Evolutionary conservation across 2,888 invertebrate genomes (phyloP), one percentile per base, ranked within the genome.

Genomic region (Chrysolina haemoptera): DNA sequence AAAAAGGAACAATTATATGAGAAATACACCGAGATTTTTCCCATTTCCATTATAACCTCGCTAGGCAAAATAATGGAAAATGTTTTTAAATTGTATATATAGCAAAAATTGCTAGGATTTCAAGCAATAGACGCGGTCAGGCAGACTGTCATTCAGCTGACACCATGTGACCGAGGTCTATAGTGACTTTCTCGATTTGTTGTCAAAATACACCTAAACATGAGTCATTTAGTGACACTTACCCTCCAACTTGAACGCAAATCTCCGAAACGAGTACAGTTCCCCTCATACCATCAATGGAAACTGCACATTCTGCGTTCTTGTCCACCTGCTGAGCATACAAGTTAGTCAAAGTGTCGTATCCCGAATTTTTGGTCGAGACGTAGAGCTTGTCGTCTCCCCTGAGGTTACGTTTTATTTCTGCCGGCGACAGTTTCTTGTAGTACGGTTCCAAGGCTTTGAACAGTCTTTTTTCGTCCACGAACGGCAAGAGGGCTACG

Each of bases 401-500:
- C 76, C 94, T 91, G 70, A 94, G 90, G 89, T 99, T 99, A 69
- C 99, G 92, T 78, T 91, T 91, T 92, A 94, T 92, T 89, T 99
- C 99, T 68, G 94, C 97, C 11, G 92, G 90, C 0, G 97, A 94
- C 48, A 99, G 89, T 70, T 92, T 89, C 0, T 90, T 89, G 84
- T 99, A 98, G 80, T 94, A 96, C 0, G 94, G 92, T 82, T 92
- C 91, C 48, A 99, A 88, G 0, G 98, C 96, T 82, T 93, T 93
- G 85, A 96, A 95, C 69, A 98, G 90, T 74, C 99, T 89, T 73
- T 90, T 91, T 89, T 99, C 99, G 82, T 99, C 98, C 0, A 99
- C 99, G 88, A 99, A 99, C 8, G 99, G 99, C 76, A 99, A 89
- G 53, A 99, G 88, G 0, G 99, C 99, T 1, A 99, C 99, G 62